These are phyloP conservation scores for Uropetala carovei DNA, from an alignment of 2,888 invertebrate species.

Conservation along the genomic window DNA sequence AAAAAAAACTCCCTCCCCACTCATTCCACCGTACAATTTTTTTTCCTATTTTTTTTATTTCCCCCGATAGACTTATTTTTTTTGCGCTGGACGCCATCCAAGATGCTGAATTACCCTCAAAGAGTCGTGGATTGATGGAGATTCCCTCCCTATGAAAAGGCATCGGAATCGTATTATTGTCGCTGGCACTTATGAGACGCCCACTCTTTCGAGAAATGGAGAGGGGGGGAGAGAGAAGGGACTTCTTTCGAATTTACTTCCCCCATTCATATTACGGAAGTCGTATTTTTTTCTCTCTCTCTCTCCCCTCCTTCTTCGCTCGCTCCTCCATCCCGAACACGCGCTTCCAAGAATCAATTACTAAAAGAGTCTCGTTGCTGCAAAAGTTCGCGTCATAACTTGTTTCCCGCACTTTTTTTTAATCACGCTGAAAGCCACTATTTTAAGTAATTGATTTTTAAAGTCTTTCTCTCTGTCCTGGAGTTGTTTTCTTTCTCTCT, in stretches of 20 bases:
- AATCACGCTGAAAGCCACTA: conserved; percentile 12
- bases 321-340: no score
- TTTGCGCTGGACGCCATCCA: background rate
- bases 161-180: conserved; percentile 18
- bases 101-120: background rate
- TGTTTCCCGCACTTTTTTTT: background rate
- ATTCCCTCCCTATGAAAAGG: background rate
- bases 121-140: conserved; percentile 8
- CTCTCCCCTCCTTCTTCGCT: background rate
- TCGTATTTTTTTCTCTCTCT: background rate
- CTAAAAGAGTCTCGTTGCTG: background rate
- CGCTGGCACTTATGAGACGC: conserved; percentile 12
- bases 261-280: conserved; percentile 28
- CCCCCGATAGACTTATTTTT: conserved; percentile 7
- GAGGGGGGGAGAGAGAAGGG: no score
- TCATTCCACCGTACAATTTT: background rate
- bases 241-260: conserved; percentile 18
- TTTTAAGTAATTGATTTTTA: background rate
- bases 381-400: background rate
- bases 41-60: background rate
- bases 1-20: background rate
- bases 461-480: background rate
- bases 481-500: background rate
- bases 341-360: background rate
- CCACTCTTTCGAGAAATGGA: background rate